phyloP scores from a whole-genome alignment of 2,797 vertebrate species.

The Gobio occitaniae region DNA sequence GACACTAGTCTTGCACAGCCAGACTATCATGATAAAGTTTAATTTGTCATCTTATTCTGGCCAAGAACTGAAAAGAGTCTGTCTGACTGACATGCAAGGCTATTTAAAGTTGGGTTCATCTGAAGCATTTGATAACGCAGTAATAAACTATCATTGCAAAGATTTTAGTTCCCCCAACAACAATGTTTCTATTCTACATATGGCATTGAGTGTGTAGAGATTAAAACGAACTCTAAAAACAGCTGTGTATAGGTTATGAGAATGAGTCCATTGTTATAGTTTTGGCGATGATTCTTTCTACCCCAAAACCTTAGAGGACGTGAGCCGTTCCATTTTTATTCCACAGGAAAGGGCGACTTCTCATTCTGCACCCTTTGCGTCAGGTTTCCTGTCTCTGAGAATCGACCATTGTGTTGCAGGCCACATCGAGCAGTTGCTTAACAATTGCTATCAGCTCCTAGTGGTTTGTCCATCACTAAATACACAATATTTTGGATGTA shows the following conservation, averaged over 20 bases:
- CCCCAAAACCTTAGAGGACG: slow-evolving; percentile 15
- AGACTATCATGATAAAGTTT: not conserved
- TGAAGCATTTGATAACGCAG: not conserved
- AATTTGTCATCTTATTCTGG: not conserved
- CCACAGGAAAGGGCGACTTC: slow-evolving; percentile 66
- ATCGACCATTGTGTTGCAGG: slow-evolving; percentile 70
- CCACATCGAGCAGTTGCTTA: slow-evolving; percentile 54
- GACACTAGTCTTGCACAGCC: not conserved
- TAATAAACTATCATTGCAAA: not conserved
- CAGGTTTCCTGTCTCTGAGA: slow-evolving; percentile 69
- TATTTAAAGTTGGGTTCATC: not conserved
- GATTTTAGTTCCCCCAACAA: not conserved
- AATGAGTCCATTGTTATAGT: slow-evolving; percentile 69
- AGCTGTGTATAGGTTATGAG: slow-evolving; percentile 66
- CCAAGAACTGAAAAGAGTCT: not conserved
- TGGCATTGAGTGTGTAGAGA: not conserved
- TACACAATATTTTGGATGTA: not conserved
- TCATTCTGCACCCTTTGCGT: slow-evolving; percentile 58
- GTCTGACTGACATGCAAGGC: not conserved
- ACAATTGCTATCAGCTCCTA: slow-evolving; percentile 44
- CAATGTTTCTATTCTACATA: not conserved
- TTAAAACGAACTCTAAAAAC: not conserved
- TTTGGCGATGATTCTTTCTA: slow-evolving; percentile 59
- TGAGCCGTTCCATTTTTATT: slow-evolving; percentile 54
- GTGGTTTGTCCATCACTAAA: not conserved